Evolutionary conservation across 2,797 vertebrate species (phyloP).

Genomic region (Lepilemur ruficaudatus): DNA sequence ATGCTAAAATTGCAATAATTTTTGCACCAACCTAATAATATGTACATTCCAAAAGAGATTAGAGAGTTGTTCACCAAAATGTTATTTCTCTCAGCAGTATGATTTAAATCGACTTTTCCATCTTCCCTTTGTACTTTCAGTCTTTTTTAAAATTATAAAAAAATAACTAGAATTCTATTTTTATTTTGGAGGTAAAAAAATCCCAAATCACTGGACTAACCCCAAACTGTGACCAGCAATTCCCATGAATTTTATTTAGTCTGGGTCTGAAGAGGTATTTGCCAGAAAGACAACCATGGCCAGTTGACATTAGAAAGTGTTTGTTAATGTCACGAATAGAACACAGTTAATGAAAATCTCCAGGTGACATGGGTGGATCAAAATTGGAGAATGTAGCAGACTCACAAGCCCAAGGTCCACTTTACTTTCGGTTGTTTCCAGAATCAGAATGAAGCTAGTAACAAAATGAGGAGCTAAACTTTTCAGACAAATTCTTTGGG

Average conservation of each 20-base stretch:
- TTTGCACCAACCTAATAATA: neutral
- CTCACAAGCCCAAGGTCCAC: neutral
- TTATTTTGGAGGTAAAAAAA: neutral
- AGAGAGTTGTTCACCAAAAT: neutral
- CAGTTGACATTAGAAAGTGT: neutral
- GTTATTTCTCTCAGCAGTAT: neutral
- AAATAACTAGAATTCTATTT: neutral
- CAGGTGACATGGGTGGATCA: neutral
- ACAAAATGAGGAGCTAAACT: neutral
- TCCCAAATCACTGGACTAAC: neutral
- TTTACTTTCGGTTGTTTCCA: neutral
- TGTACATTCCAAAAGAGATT: neutral
- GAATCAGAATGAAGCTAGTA: neutral
- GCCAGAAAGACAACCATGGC: neutral
- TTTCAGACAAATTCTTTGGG: neutral
- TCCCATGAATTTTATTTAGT: neutral
- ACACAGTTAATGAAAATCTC: neutral
- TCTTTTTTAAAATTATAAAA: neutral
- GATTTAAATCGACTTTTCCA: neutral
- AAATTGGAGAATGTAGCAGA: neutral
- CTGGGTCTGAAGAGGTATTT: neutral
- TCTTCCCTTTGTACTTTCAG: neutral
- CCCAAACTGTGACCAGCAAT: neutral
- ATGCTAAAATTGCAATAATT: no score
- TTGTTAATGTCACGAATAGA: neutral